These are phyloP conservation scores for Rhinoraja longicauda DNA, from an alignment of 2,797 vertebrate genomes.

Conservation along the genomic window DNA sequence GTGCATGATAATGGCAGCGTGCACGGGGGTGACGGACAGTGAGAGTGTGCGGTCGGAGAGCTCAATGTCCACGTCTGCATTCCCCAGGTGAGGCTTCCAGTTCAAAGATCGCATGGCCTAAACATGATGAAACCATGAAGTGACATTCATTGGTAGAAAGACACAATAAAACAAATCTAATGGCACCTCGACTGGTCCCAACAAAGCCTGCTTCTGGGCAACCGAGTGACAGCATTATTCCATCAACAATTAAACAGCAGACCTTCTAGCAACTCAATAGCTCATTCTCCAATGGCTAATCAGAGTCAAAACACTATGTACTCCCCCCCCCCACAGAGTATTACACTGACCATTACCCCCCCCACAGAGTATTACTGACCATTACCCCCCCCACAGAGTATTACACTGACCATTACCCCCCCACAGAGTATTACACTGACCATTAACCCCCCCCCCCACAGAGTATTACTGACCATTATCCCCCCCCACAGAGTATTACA, in stretches of 20 bases:
- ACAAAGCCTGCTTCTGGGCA: not conserved
- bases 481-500: not conserved
- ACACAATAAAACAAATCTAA: not conserved
- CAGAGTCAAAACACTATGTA: not conserved
- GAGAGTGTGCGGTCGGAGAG: constrained; percentile 83
- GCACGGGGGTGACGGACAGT: constrained; percentile 82
- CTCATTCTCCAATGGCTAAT: not conserved
- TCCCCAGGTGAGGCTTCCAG: constrained; percentile 92
- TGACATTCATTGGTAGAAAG: not conserved
- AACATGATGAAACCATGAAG: not conserved
- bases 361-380: not conserved
- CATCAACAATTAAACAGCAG: not conserved
- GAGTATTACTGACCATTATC: not conserved
- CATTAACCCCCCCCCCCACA: not conserved
- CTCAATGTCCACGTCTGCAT: constrained; percentile 86
- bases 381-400: not conserved
- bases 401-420: not conserved
- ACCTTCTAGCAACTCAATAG: not conserved
- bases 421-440: not conserved
- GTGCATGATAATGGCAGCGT: constrained; percentile 87
- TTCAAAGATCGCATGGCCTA: constrained; percentile 96
- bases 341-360: not conserved
- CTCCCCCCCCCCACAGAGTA: not conserved
- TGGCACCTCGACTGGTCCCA: not conserved
- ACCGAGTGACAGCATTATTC: no score